Evolutionary conservation across 2,797 vertebrate genomes (phyloP), one percentile per base, ranked within the genome.

Genomic region (Glossophaga mutica): DNA sequence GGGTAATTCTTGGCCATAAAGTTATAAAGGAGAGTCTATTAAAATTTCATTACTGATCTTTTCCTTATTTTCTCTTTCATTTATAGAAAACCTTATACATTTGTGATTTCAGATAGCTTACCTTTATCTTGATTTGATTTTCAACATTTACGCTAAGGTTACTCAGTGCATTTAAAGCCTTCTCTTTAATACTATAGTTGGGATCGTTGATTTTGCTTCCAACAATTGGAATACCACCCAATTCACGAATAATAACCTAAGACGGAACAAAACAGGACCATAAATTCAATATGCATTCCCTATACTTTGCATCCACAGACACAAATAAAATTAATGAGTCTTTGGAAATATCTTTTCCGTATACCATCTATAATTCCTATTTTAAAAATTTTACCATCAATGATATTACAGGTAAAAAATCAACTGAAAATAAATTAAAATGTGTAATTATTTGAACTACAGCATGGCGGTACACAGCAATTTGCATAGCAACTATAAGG

Each of bases 141-240:
- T 98, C 97, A 98, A 99, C 96, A 98, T 99, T 99, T 99, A 99
- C 99, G 98, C 99, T 99, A 87, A 99, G 98, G 97, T 99, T 99
- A 98, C 99, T 99, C 97, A 99, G 98, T 91, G 99, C 98, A 97
- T 99, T 99, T 95, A 99, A 98, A 95, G 99, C 98, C 96, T 99
- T 99, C 95, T 99, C 98, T 98, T 99, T 98, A 91, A 99, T 98
- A 62, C 98, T 98, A 16, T 98, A 97, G 39, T 95, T 42, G 1
- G 98, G 98, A 91, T 98, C 98, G 6, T 98, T 99, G 46, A 99
- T 98, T 97, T 99, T 99, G 91, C 97, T 97, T 96, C 99, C 99
- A 90, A 99, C 98, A 95, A 99, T 29, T 94, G 97, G 98, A 98
- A 99, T 99, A 90, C 99, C 99, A 94, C 98, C 98, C 95, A 99